Percentiles rank a stretch among this genome's conserved stretches.
Conservation (phyloP, 2,113 vertebrate genomes). For the Sakesphorus luctuosus region DNA sequence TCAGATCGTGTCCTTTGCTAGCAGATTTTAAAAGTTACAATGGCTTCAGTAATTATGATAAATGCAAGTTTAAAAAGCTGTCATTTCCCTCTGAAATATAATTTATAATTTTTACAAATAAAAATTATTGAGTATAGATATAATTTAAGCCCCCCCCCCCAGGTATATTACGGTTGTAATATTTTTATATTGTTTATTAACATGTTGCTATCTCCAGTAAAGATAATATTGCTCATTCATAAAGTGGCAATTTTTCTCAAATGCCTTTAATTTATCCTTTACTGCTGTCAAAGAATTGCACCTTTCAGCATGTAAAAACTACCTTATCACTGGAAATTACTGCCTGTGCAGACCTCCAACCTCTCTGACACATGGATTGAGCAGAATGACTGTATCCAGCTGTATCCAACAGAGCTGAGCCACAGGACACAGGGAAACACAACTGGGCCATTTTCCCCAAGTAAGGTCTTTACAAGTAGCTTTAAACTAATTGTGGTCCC, state of each 20-base stretch:
- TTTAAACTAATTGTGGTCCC: background rate
- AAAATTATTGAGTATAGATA: background rate
- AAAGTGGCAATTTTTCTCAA: background rate
- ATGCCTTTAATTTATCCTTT: background rate
- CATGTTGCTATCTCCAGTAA: background rate
- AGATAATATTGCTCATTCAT: background rate
- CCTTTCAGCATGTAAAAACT: background rate
- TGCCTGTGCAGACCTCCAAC: background rate
- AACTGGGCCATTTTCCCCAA: background rate
- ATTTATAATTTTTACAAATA: background rate
- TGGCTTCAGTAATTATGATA: background rate
- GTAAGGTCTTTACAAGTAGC: background rate
- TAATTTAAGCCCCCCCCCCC: background rate
- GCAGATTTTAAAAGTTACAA: background rate
- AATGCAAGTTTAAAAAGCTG: background rate
- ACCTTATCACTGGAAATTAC: background rate
- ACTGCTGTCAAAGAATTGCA: background rate
- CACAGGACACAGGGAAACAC: background rate
- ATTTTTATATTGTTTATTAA: background rate
- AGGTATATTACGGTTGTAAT: background rate
- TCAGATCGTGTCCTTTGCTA: background rate
- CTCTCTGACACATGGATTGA: background rate
- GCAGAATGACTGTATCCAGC: background rate
- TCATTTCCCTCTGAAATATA: background rate
- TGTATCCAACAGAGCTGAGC: background rate